phyloP scores from a whole-genome alignment of 2,797 vertebrate genomes.

The Liasis olivaceus region DNA sequence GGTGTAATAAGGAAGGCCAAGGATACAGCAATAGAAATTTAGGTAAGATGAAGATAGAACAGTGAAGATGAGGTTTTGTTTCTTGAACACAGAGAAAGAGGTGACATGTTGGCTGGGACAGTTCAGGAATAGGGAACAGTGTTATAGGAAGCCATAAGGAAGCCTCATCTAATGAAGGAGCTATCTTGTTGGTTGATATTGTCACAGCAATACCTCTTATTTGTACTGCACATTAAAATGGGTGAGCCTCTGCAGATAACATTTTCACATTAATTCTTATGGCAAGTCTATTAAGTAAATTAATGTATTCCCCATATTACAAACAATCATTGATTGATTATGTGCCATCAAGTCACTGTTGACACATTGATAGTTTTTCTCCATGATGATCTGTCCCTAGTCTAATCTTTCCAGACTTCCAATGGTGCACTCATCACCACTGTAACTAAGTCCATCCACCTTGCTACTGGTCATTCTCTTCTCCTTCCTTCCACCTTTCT shows the following conservation, averaged over 20 bases:
- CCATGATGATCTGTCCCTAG: not conserved
- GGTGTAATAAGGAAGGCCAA: not conserved
- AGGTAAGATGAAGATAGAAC: not conserved
- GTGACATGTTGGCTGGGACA: not conserved
- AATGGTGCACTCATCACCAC: not conserved
- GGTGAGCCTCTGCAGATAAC: not conserved
- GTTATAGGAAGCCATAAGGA: not conserved
- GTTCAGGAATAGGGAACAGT: not conserved
- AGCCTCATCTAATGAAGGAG: not conserved
- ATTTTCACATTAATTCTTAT: not conserved
- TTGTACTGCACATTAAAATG: not conserved
- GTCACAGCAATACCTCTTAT: not conserved
- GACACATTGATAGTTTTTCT: not conserved
- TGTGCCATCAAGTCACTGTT: not conserved
- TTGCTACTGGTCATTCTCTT: not conserved
- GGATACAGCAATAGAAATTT: not conserved
- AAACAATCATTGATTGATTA: not conserved
- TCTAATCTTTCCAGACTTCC: not conserved
- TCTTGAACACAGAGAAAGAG: not conserved
- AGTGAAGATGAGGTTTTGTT: not conserved
- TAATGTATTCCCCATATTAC: not conserved
- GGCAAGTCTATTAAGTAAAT: not conserved
- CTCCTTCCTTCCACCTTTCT: not conserved
- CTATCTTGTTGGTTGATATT: not conserved
- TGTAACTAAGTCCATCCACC: not conserved